phyloP scores from a whole-genome alignment of 2,797 vertebrate species.

The Hoplostethus mediterraneus region DNA sequence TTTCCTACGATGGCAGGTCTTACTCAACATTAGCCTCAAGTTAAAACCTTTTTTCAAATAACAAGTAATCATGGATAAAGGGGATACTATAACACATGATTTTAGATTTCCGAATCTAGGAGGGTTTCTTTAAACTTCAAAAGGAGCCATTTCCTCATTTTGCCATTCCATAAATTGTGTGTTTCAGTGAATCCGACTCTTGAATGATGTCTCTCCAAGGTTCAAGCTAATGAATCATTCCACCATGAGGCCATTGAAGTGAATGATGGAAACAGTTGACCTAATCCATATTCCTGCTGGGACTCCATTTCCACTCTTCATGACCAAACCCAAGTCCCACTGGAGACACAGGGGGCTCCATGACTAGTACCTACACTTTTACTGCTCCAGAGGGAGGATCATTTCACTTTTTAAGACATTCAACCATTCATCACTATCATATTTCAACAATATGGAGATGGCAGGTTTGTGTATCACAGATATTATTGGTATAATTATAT shows the following conservation, averaged over 20 bases:
- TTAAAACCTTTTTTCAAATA: conserved; percentile 19
- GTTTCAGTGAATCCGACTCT: conserved; percentile 25
- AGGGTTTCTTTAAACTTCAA: conserved; percentile 35
- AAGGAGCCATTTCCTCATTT: conserved; percentile 33
- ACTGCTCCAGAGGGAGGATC: background rate
- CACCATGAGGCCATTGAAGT: conserved; percentile 41
- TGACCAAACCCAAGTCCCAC: conserved; percentile 22
- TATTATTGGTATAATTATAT: background rate
- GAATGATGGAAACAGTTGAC: conserved; percentile 56
- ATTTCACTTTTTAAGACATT: background rate
- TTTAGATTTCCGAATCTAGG: conserved; percentile 10
- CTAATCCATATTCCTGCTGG: conserved; percentile 57
- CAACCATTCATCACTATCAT: background rate
- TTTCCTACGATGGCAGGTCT: conserved; percentile 21
- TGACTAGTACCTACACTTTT: conserved; percentile 14
- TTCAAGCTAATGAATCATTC: conserved; percentile 50
- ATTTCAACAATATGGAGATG: conserved; percentile 5
- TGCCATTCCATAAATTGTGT: conserved; percentile 39
- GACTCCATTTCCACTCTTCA: conserved; percentile 42
- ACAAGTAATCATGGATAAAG: conserved; percentile 1
- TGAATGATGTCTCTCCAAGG: conserved; percentile 40
- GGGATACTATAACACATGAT: background rate
- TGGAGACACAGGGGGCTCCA: conserved; percentile 13
- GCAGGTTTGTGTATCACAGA: background rate
- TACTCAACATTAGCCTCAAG: conserved; percentile 33